A percentile compares a stretch with the other conserved stretches of the same genome.
These are phyloP conservation scores for Leptinotarsa peninsularis DNA, from an alignment of 2,888 invertebrate species.

Conservation along the genomic window DNA sequence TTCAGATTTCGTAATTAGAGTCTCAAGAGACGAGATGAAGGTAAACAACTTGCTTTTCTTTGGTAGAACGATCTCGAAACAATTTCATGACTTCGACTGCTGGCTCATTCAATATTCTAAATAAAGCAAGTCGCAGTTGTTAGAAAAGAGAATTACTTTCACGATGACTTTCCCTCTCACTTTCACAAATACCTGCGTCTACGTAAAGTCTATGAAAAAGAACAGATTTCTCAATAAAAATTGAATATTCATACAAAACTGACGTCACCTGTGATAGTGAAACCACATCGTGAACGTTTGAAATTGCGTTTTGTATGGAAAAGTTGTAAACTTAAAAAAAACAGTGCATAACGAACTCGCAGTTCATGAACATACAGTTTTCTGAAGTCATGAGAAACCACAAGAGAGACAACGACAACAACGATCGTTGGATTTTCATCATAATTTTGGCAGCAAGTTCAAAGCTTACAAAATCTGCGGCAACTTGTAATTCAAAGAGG, in stretches of 20 bases:
- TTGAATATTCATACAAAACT: not conserved
- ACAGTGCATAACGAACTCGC: too few relatives aligned
- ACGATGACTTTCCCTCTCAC: conserved; percentile 58
- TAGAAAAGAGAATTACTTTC: conserved; percentile 52
- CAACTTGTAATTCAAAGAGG: too few relatives aligned
- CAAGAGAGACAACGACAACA: too few relatives aligned
- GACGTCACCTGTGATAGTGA: not conserved
- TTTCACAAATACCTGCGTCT: conserved; percentile 51
- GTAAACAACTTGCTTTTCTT: not conserved
- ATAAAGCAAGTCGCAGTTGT: conserved; percentile 40
- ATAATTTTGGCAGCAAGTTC: too few relatives aligned
- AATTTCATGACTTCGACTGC: not conserved
- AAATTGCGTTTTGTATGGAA: too few relatives aligned
- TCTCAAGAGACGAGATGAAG: not conserved
- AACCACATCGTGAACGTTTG: not conserved
- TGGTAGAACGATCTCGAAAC: not conserved
- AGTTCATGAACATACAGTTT: too few relatives aligned
- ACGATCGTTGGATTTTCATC: too few relatives aligned
- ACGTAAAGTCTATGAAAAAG: conserved; percentile 25
- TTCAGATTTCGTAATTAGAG: not conserved
- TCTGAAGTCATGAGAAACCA: too few relatives aligned
- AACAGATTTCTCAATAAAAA: conserved; percentile 22
- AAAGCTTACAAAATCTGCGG: too few relatives aligned
- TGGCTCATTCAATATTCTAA: conserved; percentile 27
- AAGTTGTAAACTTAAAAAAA: too few relatives aligned